Evolutionary conservation across 2,113 vertebrate genomes (phyloP).

Genomic region (Cairina moschata): DNA sequence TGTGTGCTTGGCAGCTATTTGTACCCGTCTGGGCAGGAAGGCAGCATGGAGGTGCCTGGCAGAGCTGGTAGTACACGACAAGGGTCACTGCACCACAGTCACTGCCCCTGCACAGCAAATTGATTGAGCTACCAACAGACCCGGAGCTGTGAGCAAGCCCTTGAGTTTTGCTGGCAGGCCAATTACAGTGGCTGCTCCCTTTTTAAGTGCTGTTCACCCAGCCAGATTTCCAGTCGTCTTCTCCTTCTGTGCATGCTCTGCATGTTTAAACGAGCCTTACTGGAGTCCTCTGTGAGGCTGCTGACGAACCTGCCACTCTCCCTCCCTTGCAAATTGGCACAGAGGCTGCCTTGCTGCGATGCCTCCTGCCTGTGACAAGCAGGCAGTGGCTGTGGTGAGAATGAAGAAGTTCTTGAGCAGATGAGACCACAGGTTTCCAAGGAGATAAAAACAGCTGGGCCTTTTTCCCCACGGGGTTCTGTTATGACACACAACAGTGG

Average conservation of each 20-base stretch:
- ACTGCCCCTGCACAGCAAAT: background rate
- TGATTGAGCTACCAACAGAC: background rate
- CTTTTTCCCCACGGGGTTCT: background rate
- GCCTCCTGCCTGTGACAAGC: background rate
- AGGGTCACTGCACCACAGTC: rapidly evolving
- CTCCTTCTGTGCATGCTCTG: background rate
- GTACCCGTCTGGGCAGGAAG: background rate
- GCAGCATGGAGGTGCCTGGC: background rate
- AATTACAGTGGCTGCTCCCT: background rate
- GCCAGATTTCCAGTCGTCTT: background rate
- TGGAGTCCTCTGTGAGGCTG: background rate
- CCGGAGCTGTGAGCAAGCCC: background rate
- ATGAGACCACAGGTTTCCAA: background rate
- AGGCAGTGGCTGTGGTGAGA: background rate
- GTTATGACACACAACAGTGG: background rate
- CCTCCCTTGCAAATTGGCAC: background rate
- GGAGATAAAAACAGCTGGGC: background rate
- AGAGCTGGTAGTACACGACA: background rate
- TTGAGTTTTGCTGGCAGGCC: background rate
- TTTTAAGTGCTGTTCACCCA: background rate
- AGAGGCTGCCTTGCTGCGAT: background rate
- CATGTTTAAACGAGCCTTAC: background rate
- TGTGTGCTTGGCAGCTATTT: background rate
- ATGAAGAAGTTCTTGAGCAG: background rate
- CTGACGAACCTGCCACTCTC: background rate